Conservation (phyloP, 2,113 vertebrate genomes). For the Takifugu bimaculatus region DNA sequence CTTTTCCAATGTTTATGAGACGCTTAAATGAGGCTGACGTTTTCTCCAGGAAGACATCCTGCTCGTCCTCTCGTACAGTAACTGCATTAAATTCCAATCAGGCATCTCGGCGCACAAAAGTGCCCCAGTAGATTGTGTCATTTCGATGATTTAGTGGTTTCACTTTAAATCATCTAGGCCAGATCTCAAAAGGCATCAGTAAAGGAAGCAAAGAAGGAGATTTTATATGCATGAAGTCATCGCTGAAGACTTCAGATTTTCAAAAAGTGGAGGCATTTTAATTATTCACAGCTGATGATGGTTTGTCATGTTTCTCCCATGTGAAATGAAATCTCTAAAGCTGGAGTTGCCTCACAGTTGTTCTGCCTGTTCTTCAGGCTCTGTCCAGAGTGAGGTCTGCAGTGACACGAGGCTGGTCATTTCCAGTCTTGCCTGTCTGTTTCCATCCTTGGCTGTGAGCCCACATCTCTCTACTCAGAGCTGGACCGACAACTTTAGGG, state of each 20-base stretch:
- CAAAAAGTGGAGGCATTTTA: constrained; percentile 1
- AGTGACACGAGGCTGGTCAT: constrained; percentile 10
- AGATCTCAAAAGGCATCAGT: constrained; percentile 27
- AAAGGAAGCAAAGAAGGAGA: constrained; percentile 32
- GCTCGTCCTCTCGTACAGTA: constrained; percentile 15
- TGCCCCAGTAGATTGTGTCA: constrained; percentile 7
- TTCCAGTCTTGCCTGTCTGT: constrained; percentile 8
- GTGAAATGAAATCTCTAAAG: constrained; percentile 35
- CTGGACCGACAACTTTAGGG: constrained; percentile 21
- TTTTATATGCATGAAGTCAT: constrained; percentile 39
- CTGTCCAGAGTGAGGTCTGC: neutral
- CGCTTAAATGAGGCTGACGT: constrained; percentile 32
- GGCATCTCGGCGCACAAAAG: constrained; percentile 7
- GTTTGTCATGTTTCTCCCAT: constrained; percentile 41
- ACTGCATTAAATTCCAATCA: constrained; percentile 26
- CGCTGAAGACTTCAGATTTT: constrained; percentile 11
- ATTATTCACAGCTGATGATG: constrained; percentile 9
- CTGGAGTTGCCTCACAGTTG: constrained; percentile 33
- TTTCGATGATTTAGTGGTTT: constrained; percentile 7
- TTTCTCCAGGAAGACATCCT: constrained; percentile 1
- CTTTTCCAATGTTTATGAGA: constrained; percentile 11
- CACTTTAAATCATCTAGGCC: constrained; percentile 7
- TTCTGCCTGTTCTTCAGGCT: constrained; percentile 10
- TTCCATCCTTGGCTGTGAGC: constrained; percentile 17
- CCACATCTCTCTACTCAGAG: constrained; percentile 4